These are phyloP conservation scores for Passer domesticus DNA, from an alignment of 2,113 vertebrate genomes.

Conservation along the genomic window DNA sequence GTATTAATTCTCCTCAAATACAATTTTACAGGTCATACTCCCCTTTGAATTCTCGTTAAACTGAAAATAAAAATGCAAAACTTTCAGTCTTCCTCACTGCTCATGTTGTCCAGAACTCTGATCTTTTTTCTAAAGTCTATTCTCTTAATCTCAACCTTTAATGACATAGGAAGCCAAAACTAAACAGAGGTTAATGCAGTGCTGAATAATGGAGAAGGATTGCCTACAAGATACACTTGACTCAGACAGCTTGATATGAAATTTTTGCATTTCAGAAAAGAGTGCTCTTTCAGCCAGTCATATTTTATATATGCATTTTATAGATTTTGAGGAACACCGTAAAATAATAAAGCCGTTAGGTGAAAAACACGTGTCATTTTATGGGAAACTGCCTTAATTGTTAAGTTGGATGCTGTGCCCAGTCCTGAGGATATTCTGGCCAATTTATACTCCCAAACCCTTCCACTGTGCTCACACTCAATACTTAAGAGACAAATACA, in stretches of 20 bases:
- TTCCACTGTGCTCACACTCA: not conserved
- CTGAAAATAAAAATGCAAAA: not conserved
- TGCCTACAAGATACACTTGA: not conserved
- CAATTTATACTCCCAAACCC: not conserved
- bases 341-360: not conserved
- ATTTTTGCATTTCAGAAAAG: not conserved
- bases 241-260: not conserved
- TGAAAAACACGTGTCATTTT: not conserved
- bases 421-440: not conserved
- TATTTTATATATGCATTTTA: not conserved
- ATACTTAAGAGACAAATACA: not conserved
- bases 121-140: not conserved
- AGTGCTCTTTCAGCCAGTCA: not conserved
- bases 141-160: not conserved
- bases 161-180: not conserved
- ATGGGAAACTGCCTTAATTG: not conserved
- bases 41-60: not conserved
- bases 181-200: not conserved
- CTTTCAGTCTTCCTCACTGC: not conserved
- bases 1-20: not conserved
- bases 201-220: not conserved
- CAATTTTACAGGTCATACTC: not conserved
- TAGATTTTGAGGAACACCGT: not conserved
- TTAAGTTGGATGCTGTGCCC: not conserved
- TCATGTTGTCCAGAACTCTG: not conserved